A percentile compares a stretch with the other conserved stretches of the same genome.
Evolutionary conservation across 2,888 invertebrate genomes (phyloP).

Genomic region (Cosmorhoe ocellata): DNA sequence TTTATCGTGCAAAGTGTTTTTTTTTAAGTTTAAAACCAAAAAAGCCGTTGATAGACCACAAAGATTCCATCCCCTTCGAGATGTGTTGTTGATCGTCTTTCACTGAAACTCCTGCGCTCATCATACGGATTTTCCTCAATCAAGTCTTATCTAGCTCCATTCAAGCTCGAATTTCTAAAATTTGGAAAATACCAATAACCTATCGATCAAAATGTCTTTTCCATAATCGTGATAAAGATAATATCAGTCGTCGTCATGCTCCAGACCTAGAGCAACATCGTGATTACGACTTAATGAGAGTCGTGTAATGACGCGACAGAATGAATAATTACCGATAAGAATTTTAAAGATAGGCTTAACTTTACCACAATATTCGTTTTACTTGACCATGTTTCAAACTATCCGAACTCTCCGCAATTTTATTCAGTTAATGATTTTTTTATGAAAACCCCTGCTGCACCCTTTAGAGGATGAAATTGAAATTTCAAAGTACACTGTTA

Average conservation of each 20-base stretch:
- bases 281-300: constrained; percentile 27
- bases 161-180: not conserved
- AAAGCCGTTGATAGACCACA: too few relatives aligned
- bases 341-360: constrained; percentile 40
- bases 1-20: too few relatives aligned
- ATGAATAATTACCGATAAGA: constrained; percentile 40
- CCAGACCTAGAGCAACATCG: constrained; percentile 31
- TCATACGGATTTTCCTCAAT: not conserved
- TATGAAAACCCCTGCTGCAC: too few relatives aligned
- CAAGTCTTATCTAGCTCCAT: not conserved
- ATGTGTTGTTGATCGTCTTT: not conserved
- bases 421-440: too few relatives aligned
- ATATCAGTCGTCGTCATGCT: constrained; percentile 17
- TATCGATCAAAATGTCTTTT: constrained; percentile 23
- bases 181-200: constrained; percentile 15
- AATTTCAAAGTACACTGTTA: too few relatives aligned
- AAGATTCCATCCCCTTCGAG: too few relatives aligned
- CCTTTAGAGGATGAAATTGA: too few relatives aligned
- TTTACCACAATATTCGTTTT: too few relatives aligned
- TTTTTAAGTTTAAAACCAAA: too few relatives aligned
- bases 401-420: too few relatives aligned
- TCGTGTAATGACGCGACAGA: constrained; percentile 21
- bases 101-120: not conserved
- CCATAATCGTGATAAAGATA: constrained; percentile 25
- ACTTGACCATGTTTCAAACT: too few relatives aligned